phyloP scores from a whole-genome alignment of 2,113 vertebrate species.

The Lophochroa leadbeateri region DNA sequence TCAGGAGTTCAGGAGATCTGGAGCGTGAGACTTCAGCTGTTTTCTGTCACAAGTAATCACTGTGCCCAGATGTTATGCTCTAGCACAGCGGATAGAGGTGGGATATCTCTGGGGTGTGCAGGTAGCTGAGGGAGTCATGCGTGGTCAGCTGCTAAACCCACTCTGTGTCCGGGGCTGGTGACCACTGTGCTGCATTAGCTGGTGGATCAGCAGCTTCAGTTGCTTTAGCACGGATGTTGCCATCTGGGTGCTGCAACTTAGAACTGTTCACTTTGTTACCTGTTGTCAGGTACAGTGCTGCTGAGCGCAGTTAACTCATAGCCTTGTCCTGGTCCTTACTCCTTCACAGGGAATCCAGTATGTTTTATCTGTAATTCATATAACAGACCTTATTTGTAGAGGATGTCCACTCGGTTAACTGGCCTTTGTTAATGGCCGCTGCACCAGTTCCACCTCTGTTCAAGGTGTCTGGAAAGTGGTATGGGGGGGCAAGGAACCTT shows the following conservation, averaged over 20 bases:
- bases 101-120: background rate
- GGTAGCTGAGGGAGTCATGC: background rate
- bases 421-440: background rate
- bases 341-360: fast-evolving
- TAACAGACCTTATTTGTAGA: background rate
- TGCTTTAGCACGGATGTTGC: background rate
- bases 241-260: background rate
- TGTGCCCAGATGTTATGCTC: background rate
- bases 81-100: background rate
- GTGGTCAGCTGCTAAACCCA: background rate
- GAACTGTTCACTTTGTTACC: background rate
- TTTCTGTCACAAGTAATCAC: background rate
- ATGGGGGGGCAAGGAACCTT: background rate
- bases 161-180: fast-evolving
- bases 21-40: background rate
- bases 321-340: background rate
- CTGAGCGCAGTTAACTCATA: background rate
- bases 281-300: background rate
- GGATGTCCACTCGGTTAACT: background rate
- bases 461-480: background rate
- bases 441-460: background rate
- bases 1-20: background rate
- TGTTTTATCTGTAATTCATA: background rate
- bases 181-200: background rate
- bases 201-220: background rate